Evolutionary conservation across 2,113 vertebrate species (phyloP).

Genomic region (Dolichallabes microphthalmus): DNA sequence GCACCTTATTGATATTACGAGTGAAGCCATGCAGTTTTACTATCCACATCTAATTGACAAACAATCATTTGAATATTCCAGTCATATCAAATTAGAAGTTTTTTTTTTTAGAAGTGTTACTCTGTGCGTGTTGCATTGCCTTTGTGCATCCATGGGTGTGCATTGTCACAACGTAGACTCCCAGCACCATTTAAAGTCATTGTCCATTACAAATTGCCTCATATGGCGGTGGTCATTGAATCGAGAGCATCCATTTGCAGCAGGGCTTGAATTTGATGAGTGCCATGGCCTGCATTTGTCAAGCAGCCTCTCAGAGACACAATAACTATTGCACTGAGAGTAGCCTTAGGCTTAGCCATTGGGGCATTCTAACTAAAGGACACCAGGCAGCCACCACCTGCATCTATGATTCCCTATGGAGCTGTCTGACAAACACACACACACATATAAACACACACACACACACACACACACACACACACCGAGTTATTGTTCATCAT

Average conservation of each 20-base stretch:
- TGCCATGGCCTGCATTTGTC: slow-evolving; percentile 46
- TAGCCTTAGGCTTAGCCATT: slow-evolving; percentile 41
- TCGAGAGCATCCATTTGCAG: slow-evolving; percentile 49
- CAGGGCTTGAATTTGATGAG: slow-evolving; percentile 36
- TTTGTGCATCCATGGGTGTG: slow-evolving; percentile 47
- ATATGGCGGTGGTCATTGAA: slow-evolving; percentile 51
- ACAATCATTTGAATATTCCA: slow-evolving; percentile 24
- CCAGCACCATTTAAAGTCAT: slow-evolving; percentile 48
- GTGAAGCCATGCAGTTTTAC: background rate
- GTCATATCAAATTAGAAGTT: slow-evolving; percentile 6
- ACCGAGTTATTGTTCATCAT: slow-evolving; percentile 34
- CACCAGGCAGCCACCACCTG: slow-evolving; percentile 57
- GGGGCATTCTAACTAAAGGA: slow-evolving; percentile 46
- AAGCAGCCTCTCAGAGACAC: slow-evolving; percentile 37
- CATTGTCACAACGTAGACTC: slow-evolving; percentile 32
- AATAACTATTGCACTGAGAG: slow-evolving; percentile 45
- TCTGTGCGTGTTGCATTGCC: background rate
- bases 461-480: slow-evolving; percentile 21
- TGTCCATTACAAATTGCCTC: slow-evolving; percentile 56
- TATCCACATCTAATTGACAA: slow-evolving; percentile 4
- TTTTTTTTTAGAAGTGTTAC: slow-evolving; percentile 23
- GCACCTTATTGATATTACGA: slow-evolving; percentile 18
- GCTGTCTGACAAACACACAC: slow-evolving; percentile 6
- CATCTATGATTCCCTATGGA: slow-evolving; percentile 47
- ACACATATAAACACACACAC: background rate